These are phyloP conservation scores for Aphidius ervi DNA, from an alignment of 1,140 invertebrate genomes.

Conservation along the genomic window DNA sequence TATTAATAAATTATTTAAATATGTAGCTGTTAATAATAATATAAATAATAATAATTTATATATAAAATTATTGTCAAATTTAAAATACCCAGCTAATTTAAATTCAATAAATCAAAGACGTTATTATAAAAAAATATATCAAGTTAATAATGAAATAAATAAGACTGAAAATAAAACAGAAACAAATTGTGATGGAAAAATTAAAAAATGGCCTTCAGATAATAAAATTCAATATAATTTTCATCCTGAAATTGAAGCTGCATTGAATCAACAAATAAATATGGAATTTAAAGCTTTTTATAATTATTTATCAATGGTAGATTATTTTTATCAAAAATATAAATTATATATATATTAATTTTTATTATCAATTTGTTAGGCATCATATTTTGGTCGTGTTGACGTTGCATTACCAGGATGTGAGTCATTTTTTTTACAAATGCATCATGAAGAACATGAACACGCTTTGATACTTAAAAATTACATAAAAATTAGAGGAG, in stretches of 20 bases:
- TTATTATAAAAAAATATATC: background rate
- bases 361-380: slow-evolving; percentile 24
- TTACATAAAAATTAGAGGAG: slow-evolving; percentile 41
- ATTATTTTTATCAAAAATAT: background rate
- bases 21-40: background rate
- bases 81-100: background rate
- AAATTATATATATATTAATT: background rate
- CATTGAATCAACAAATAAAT: slow-evolving; percentile 39
- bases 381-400: slow-evolving; percentile 40
- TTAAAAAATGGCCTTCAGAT: slow-evolving; percentile 35
- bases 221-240: slow-evolving; percentile 36
- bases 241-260: slow-evolving; percentile 38
- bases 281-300: slow-evolving; percentile 42
- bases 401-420: slow-evolving; percentile 42
- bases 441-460: slow-evolving; percentile 41
- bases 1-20: background rate
- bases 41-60: background rate
- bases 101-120: background rate
- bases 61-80: slow-evolving; percentile 3
- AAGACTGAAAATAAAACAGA: slow-evolving; percentile 7
- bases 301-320: slow-evolving; percentile 45
- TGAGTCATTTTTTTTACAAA: slow-evolving; percentile 41
- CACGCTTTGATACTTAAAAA: slow-evolving; percentile 37
- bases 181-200: slow-evolving; percentile 15
- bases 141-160: background rate